Evolutionary conservation across 2,888 invertebrate species (phyloP).

Genomic region (Eledona agricola): DNA sequence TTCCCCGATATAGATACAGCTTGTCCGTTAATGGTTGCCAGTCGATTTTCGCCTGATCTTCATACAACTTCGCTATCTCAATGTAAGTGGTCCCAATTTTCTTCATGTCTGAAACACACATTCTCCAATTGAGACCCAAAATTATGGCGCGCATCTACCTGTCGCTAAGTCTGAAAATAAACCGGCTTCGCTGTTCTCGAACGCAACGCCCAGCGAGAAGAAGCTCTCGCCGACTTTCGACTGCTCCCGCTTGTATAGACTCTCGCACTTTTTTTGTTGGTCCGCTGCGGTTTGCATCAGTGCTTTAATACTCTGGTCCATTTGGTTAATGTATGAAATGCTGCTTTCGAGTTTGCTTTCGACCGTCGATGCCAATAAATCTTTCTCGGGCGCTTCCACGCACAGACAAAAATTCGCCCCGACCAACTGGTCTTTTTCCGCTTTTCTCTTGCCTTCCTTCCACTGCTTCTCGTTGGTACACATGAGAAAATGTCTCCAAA

Average conservation of each 20-base stretch:
- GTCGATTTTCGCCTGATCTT: constrained; percentile 88
- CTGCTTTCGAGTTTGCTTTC: constrained; percentile 88
- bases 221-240: constrained; percentile 90
- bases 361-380: constrained; percentile 75
- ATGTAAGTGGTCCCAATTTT: constrained; percentile 90
- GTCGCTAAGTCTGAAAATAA: constrained; percentile 76
- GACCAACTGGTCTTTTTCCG: constrained; percentile 91
- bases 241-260: constrained; percentile 88
- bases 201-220: constrained; percentile 82
- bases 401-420: constrained; percentile 93
- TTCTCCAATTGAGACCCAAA: background rate
- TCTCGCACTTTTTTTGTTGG: constrained; percentile 87
- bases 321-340: constrained; percentile 79
- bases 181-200: constrained; percentile 78
- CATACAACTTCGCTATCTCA: constrained; percentile 87
- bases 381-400: constrained; percentile 83
- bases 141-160: constrained; percentile 61
- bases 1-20: constrained; percentile 93
- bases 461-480: constrained; percentile 97
- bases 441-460: constrained; percentile 95
- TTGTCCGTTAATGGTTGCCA: constrained; percentile 92
- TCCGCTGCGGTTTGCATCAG: constrained; percentile 82
- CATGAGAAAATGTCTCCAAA: constrained; percentile 96
- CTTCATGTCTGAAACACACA: constrained; percentile 62
- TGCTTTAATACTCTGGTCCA: constrained; percentile 89